Conservation (phyloP, 2,113 vertebrate genomes). For the Salvelinus alpinus region DNA sequence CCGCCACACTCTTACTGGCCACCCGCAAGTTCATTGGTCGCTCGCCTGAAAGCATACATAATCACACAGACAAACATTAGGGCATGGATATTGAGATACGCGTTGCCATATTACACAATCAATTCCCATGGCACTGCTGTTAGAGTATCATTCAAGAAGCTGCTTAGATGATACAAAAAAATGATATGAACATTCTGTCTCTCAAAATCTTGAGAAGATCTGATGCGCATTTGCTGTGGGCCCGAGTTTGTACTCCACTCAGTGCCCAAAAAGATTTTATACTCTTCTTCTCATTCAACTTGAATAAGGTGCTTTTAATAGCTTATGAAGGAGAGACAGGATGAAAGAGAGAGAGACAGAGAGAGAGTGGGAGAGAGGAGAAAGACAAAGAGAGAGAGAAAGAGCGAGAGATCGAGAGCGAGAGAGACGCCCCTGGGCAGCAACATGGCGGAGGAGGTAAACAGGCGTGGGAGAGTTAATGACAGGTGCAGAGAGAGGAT, state of each 20-base stretch:
- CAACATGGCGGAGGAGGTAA: slow-evolving; percentile 68
- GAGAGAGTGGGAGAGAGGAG: slow-evolving; percentile 16
- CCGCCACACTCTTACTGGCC: slow-evolving; percentile 71
- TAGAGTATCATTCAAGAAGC: not conserved
- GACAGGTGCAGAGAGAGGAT: slow-evolving; percentile 73
- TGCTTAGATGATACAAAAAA: not conserved
- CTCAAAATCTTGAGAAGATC: too few species aligned
- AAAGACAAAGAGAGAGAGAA: slow-evolving; percentile 14
- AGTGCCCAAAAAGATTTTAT: not conserved
- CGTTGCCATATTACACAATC: too few species aligned
- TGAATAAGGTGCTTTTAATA: slow-evolving; percentile 14
- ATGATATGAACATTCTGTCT: not conserved
- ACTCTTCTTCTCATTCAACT: not conserved
- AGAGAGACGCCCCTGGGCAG: slow-evolving; percentile 66
- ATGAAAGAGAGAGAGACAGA: not conserved
- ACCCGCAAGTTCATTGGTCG: slow-evolving; percentile 88
- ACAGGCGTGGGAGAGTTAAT: slow-evolving; percentile 72
- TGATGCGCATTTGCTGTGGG: too few species aligned
- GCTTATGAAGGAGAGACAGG: not conserved
- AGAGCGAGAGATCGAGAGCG: not conserved
- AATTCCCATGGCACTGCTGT: not conserved
- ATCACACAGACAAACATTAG: not conserved
- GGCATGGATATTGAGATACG: not conserved
- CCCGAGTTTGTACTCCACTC: not conserved
- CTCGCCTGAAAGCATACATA: slow-evolving; percentile 71